Evolutionary conservation across 1,140 invertebrate genomes (phyloP).

Genomic region (Homarus americanus): DNA sequence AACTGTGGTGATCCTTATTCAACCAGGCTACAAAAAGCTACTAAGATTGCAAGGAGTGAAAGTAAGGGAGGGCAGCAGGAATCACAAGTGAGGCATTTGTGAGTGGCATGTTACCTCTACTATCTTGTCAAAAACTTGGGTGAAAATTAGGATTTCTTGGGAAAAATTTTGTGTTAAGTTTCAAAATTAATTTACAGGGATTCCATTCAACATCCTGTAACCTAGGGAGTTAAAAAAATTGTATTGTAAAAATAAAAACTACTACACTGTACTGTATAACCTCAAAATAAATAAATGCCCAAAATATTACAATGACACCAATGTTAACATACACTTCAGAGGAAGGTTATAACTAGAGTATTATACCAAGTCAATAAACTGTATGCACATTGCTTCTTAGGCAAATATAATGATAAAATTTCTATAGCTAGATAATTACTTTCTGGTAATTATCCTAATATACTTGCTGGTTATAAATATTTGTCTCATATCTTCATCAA

Average conservation of each 20-base stretch:
- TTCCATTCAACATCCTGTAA: too few species aligned
- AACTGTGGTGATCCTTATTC: constrained; percentile 3
- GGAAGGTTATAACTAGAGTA: not conserved
- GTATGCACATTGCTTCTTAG: not conserved
- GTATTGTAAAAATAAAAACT: too few species aligned
- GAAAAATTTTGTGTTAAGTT: too few species aligned
- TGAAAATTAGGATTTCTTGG: not conserved
- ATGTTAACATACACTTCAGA: not conserved
- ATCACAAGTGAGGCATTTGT: not conserved
- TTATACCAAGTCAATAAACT: not conserved
- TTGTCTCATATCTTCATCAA: not conserved
- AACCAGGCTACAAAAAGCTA: not conserved
- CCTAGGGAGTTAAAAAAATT: too few species aligned
- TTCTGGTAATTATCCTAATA: constrained; percentile 5
- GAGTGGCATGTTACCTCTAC: not conserved
- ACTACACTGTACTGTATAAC: not conserved
- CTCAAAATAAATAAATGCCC: not conserved
- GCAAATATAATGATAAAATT: constrained; percentile 1
- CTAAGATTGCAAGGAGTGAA: not conserved
- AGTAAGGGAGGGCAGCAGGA: not conserved
- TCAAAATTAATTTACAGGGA: too few species aligned
- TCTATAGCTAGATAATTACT: constrained; percentile 1
- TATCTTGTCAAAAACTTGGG: not conserved
- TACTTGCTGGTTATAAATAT: not conserved
- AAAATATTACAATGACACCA: not conserved